Percentiles rank a stretch among this genome's conserved stretches.
Conservation (phyloP, 23 tunicate species). For the Styela clava region DNA sequence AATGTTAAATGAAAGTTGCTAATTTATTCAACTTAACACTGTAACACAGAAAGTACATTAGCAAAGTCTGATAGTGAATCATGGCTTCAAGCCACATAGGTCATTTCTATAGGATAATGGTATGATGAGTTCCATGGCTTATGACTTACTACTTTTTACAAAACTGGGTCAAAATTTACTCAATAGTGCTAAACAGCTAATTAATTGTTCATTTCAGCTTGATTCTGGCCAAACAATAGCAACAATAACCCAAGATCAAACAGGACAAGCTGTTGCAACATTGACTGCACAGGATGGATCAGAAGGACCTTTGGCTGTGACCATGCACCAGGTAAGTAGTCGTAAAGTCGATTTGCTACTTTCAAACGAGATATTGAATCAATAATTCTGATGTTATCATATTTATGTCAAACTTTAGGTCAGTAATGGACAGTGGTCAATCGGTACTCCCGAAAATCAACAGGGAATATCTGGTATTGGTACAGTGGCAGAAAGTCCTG, state of each 20-base stretch:
- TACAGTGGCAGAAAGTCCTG: constrained; percentile 10
- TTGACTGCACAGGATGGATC: constrained; percentile 20
- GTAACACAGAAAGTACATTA: no score
- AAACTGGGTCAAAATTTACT: no score
- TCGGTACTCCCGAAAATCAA: constrained; percentile 17
- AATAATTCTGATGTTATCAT: no score
- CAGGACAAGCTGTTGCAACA: constrained; percentile 68
- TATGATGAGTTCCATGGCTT: no score
- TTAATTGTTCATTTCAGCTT: constrained; percentile 47
- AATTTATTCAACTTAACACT: no score
- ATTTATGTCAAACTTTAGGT: constrained; percentile 13
- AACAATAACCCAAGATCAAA: constrained; percentile 71
- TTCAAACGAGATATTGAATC: no score
- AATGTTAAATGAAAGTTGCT: no score
- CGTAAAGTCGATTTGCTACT: not conserved
- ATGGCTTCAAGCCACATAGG: no score
- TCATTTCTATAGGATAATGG: no score
- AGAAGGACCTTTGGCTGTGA: constrained; percentile 29
- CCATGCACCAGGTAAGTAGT: constrained; percentile 28
- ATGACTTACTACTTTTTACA: no score
- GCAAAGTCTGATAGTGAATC: no score
- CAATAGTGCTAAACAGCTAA: no score
- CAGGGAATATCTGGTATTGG: not conserved
- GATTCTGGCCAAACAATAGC: constrained; percentile 92
- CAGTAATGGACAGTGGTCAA: constrained; percentile 16